phyloP scores from a whole-genome alignment of 1,140 invertebrate species.

The Polypedilum vanderplanki region DNA sequence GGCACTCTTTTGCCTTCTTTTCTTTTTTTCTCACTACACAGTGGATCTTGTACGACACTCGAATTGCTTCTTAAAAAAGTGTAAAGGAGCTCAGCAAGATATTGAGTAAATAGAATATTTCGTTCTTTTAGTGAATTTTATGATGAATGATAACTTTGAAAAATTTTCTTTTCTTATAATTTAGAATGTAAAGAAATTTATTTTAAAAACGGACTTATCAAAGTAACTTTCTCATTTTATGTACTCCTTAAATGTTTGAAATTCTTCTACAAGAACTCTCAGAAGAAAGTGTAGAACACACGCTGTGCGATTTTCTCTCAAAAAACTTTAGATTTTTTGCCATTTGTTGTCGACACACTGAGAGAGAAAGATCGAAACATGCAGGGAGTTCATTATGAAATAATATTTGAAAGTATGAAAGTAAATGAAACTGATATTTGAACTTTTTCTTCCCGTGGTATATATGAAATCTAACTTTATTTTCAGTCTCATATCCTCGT shows the following conservation, averaged over 20 bases:
- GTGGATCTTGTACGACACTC: neutral
- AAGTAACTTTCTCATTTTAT: neutral
- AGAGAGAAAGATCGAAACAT: neutral
- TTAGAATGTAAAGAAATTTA: too few species aligned
- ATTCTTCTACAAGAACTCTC: neutral
- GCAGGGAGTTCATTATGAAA: neutral
- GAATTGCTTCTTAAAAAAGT: neutral
- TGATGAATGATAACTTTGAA: neutral
- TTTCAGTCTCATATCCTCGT: too few species aligned
- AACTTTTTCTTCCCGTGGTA: neutral
- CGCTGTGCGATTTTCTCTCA: neutral
- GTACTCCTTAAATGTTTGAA: neutral
- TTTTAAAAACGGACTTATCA: neutral
- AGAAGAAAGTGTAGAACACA: neutral
- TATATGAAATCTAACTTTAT: neutral
- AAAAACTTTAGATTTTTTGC: slow-evolving; percentile 11
- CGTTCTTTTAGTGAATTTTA: neutral
- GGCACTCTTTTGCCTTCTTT: neutral
- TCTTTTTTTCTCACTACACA: neutral
- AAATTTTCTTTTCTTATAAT: neutral
- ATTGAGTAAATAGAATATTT: slow-evolving; percentile 7
- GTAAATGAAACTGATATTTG: neutral
- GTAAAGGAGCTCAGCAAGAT: slow-evolving; percentile 2
- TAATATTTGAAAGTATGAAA: neutral
- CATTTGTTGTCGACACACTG: neutral